Evolutionary conservation across 2,888 invertebrate genomes (phyloP).

Genomic region (Allolobophora icterica): DNA sequence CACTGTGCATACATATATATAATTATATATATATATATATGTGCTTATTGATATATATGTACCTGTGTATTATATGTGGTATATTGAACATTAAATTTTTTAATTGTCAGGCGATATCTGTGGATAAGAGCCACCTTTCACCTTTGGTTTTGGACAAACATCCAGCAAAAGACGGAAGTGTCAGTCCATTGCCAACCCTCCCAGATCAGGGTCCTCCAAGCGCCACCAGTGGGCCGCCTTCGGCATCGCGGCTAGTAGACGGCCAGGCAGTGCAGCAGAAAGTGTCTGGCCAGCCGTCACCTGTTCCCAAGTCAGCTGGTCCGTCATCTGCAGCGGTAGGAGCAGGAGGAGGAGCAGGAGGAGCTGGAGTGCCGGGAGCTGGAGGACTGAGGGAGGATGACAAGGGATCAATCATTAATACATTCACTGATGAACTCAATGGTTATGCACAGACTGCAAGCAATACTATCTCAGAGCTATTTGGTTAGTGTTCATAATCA

Average conservation of each 20-base stretch:
- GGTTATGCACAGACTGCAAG: slow-evolving; percentile 83
- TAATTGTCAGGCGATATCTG: slow-evolving; percentile 20
- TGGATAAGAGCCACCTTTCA: slow-evolving; percentile 30
- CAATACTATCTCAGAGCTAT: slow-evolving; percentile 91
- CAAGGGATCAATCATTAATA: slow-evolving; percentile 78
- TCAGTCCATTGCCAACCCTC: not conserved
- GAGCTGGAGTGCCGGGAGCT: not conserved
- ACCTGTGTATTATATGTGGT: not conserved
- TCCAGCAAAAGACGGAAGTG: not conserved
- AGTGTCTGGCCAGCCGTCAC: not conserved
- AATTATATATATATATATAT: too few relatives aligned
- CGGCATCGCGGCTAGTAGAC: not conserved
- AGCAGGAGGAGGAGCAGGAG: not conserved
- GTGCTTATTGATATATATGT: too few relatives aligned
- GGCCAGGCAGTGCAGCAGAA: not conserved
- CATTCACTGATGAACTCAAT: slow-evolving; percentile 84
- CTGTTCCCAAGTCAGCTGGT: slow-evolving; percentile 8
- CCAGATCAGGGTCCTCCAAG: not conserved
- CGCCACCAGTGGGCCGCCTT: not conserved
- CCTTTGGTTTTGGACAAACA: slow-evolving; percentile 23
- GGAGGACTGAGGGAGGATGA: slow-evolving; percentile 25
- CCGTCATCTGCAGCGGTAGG: not conserved
- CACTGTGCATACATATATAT: too few relatives aligned
- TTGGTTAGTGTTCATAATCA: slow-evolving; percentile 71
- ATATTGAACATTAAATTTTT: not conserved